Base-by-base conservation (phyloP, 2,797 vertebrate species). In the Arvicola amphibius region DNA sequence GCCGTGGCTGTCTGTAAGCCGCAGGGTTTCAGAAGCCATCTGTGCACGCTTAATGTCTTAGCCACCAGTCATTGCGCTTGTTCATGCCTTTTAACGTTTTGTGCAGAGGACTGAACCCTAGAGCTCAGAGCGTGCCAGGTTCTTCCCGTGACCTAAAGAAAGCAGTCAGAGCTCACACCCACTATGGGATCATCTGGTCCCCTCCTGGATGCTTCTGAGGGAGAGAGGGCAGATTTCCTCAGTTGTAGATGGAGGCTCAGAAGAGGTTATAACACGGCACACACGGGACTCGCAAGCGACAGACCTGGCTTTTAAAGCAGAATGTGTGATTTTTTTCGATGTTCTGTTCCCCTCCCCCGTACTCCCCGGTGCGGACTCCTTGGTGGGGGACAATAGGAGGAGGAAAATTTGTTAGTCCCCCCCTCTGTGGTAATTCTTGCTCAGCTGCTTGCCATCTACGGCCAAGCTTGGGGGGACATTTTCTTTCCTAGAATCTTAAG, bases 1-100 rank as follows among this genome's bases (percentile, higher is more conserved):
- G 9, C 73, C 8, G 0, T 6, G 40, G 13, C 69, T 13, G 2
- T 40, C 23, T 46, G 12, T 21, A n/a, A 21, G 51, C 40, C 3
- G 4, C 2, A 16, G 23, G 29, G 48, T 73, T 73, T 80, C 65
- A 11, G 21, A 84, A 40, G 53, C 23, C 46, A 2, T n/a, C 25
- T 32, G 48, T n/a, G 85, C 88, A 65, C 67, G 23, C 63, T 13
- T 13, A 34, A 43, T 73, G 17, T 88, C 69, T 27, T 65, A 19
- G n/a, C 85, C 48, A 19, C 61, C 40, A 61, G 53, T 34, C 11
- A 48, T 19, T 9, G 59, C 16, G 29, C 59, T 37, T 73, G 76
- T 46, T 48, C n/a, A 7, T n/a, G 71, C 43, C 34, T 65, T 59
- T 29, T 6, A 12, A 40, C 46, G 5, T 87, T 87, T 29, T 53